These are phyloP conservation scores for Nomada hirtipes DNA, from an alignment of 2,888 invertebrate genomes.

Conservation along the genomic window DNA sequence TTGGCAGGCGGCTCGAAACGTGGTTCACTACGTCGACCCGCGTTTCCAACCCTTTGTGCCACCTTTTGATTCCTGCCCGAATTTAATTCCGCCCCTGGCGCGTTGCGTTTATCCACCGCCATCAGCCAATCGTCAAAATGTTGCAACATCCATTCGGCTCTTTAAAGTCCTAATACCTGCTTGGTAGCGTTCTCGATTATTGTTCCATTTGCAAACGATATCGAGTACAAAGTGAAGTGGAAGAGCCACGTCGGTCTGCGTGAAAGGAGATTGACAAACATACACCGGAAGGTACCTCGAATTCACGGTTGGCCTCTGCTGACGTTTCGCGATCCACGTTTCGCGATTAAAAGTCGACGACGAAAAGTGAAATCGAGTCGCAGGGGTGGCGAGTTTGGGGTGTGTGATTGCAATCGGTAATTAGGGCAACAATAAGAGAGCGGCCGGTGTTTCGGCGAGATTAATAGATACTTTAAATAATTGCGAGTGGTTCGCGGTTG, in stretches of 20 bases:
- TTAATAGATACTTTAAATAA: slow-evolving; percentile 36
- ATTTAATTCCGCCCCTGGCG: no score
- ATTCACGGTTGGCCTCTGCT: not conserved
- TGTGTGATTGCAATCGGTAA: not conserved
- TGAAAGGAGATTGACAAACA: not conserved
- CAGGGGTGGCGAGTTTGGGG: not conserved
- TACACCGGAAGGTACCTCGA: not conserved
- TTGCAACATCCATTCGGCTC: no score
- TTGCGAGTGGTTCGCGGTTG: not conserved
- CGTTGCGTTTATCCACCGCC: no score
- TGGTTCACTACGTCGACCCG: no score
- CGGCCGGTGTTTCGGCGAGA: not conserved
- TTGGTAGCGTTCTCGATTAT: no score
- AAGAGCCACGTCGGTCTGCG: no score
- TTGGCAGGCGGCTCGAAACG: no score
- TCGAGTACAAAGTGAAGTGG: not conserved
- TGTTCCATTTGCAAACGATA: not conserved
- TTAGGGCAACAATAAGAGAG: slow-evolving; percentile 10
- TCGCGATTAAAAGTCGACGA: slow-evolving; percentile 23
- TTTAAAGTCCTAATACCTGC: no score
- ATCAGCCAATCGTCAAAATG: no score
- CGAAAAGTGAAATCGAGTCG: slow-evolving; percentile 17
- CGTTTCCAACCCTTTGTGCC: no score
- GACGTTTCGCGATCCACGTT: not conserved
- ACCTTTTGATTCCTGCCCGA: no score